Evolutionary conservation across 2,888 invertebrate genomes (phyloP).

Genomic region (Cheilosia impressa): DNA sequence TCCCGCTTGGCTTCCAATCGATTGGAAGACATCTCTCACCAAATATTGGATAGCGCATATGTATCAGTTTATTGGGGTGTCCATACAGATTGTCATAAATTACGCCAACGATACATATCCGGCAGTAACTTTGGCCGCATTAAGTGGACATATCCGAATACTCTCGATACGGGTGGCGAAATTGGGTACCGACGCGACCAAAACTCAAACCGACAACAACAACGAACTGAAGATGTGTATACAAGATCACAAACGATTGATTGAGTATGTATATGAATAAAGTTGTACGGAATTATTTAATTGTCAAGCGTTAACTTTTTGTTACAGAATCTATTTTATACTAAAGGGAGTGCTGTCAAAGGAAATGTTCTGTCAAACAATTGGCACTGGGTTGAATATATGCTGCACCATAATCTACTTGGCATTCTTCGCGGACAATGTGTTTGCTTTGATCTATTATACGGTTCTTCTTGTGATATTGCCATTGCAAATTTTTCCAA

Average conservation of each 20-base stretch:
- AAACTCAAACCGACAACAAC: slow-evolving; percentile 53
- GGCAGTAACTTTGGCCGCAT: slow-evolving; percentile 77
- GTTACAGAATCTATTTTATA: slow-evolving; percentile 70
- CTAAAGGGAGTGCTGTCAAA: slow-evolving; percentile 64
- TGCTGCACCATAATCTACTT: slow-evolving; percentile 75
- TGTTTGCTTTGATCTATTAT: slow-evolving; percentile 66
- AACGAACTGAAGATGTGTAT: slow-evolving; percentile 77
- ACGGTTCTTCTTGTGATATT: slow-evolving; percentile 60
- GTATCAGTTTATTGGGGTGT: slow-evolving; percentile 77
- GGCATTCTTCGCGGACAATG: slow-evolving; percentile 71
- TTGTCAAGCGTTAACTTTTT: neutral
- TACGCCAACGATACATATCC: slow-evolving; percentile 77
- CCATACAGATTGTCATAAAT: no score
- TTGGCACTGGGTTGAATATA: slow-evolving; percentile 73
- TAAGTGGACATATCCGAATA: slow-evolving; percentile 78
- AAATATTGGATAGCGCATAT: slow-evolving; percentile 77
- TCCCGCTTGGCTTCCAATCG: slow-evolving; percentile 79
- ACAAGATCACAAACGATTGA: slow-evolving; percentile 77
- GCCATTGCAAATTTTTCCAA: slow-evolving; percentile 74
- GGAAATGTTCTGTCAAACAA: slow-evolving; percentile 76
- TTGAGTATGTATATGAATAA: slow-evolving; percentile 71
- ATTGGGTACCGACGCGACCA: slow-evolving; percentile 73
- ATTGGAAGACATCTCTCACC: slow-evolving; percentile 76
- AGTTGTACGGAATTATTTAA: no score
- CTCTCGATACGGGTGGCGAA: slow-evolving; percentile 76